Evolutionary conservation across 2,888 invertebrate species (phyloP).

Genomic region (Coelinius sp.): DNA sequence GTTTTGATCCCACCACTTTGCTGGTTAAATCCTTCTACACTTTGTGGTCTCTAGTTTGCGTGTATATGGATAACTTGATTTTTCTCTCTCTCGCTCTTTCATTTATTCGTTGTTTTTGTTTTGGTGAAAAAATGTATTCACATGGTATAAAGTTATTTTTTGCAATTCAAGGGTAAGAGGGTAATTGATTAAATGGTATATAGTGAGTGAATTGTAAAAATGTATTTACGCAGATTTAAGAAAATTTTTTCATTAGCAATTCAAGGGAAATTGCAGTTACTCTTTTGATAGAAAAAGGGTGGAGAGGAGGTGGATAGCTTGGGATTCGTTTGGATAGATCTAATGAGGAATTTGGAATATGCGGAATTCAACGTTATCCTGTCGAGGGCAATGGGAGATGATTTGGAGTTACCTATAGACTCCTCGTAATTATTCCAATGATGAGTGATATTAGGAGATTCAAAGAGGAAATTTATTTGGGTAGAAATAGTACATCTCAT

Average conservation of each 20-base stretch:
- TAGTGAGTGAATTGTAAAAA: conserved; percentile 22
- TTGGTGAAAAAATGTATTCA: background rate
- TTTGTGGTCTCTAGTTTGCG: conserved; percentile 35
- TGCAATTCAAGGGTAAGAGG: background rate
- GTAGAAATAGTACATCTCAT: no score
- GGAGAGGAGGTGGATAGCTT: background rate
- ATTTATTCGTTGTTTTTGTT: conserved; percentile 15
- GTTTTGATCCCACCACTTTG: conserved; percentile 48
- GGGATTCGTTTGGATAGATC: background rate
- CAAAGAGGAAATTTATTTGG: background rate
- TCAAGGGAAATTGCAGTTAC: background rate
- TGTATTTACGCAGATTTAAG: conserved; percentile 16
- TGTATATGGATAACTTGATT: background rate
- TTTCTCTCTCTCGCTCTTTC: conserved; percentile 31
- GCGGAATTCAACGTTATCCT: no score
- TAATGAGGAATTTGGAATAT: background rate
- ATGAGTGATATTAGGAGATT: background rate
- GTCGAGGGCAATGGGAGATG: background rate
- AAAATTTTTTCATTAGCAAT: background rate
- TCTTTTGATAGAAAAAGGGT: background rate
- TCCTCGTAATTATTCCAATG: background rate
- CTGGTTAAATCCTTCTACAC: conserved; percentile 43
- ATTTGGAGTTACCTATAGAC: background rate
- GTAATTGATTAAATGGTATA: conserved; percentile 16
- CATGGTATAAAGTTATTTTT: conserved; percentile 41